Percentiles rank a stretch among this genome's conserved stretches.
phyloP scores from a whole-genome alignment of 2,113 vertebrate species.

The Triplophysa siluroides region DNA sequence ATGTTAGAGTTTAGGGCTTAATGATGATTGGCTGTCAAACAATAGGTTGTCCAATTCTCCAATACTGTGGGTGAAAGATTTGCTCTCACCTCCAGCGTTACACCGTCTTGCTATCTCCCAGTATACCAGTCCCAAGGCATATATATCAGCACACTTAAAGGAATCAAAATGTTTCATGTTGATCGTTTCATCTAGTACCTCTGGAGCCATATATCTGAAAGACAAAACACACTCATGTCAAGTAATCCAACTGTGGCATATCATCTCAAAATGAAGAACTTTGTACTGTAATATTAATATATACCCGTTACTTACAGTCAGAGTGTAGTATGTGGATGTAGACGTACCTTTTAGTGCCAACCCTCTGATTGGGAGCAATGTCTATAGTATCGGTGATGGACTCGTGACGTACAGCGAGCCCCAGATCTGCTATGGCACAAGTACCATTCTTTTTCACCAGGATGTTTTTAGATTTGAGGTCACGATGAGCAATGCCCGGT shows the following conservation, averaged over 20 bases:
- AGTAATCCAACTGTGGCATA: background rate
- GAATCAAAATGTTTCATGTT: slow-evolving; percentile 99
- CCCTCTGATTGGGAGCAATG: slow-evolving; percentile 95
- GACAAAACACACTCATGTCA: slow-evolving; percentile 1
- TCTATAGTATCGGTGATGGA: slow-evolving; percentile 96
- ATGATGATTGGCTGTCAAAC: background rate
- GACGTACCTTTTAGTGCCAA: slow-evolving; percentile 92
- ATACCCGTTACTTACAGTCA: too few relatives aligned
- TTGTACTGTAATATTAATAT: too few relatives aligned
- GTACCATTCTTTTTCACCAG: slow-evolving; percentile 96
- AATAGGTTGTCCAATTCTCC: background rate
- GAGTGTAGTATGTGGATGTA: too few relatives aligned
- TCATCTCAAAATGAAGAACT: background rate
- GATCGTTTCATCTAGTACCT: slow-evolving; percentile 96
- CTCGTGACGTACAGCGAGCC: slow-evolving; percentile 94
- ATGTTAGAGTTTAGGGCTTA: background rate
- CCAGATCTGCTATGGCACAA: slow-evolving; percentile 96
- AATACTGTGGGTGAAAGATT: background rate
- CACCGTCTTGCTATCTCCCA: slow-evolving; percentile 97
- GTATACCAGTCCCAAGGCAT: slow-evolving; percentile 93
- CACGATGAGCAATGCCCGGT: slow-evolving; percentile 95
- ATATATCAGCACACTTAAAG: slow-evolving; percentile 98
- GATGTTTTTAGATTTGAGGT: slow-evolving; percentile 99
- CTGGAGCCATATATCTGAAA: slow-evolving; percentile 95
- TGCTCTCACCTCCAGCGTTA: slow-evolving; percentile 87